Evolutionary conservation across 2,113 vertebrate species (phyloP), one percentile per base, ranked within the genome.

Genomic region (Colinus virginianus): DNA sequence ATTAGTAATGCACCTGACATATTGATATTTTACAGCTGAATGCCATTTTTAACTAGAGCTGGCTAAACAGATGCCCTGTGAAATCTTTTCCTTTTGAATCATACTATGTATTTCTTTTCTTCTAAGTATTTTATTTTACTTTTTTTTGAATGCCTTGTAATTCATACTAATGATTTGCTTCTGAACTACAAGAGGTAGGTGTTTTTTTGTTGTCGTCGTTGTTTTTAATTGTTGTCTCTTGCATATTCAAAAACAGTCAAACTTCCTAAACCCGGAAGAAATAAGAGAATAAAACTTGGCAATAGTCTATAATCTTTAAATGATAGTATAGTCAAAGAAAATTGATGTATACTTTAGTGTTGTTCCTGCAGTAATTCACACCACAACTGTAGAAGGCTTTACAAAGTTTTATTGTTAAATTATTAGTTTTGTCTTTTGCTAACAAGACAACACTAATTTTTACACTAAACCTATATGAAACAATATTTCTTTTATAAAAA

Each of bases 11-110:
- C 90, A 69, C 80, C 78, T 96, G 81, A 94, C 91, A 91, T 90
- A 94, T 83, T 92, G 92, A 89, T 93, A 46, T 93, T 97, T 97
- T 94, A 96, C 72, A 96, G 90, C 38, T 86, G 76, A 97, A 92
- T 85, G 79, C 58, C 55, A 55, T 77, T 96, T 96, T 95, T 94
- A 93, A 85, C 64, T 79, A 92, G 40, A 95, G 56, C 42, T 58
- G 34, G 55, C 32, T 81, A 96, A 97, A 51, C 88, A 96, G 83
- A 96, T 96, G 92, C 61, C 69, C 66, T 2, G 0, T 96, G 72
- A 97, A 96, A 79, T 94, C 68, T 94, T 66, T 93, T 90, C 38
- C 78, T 94, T 97, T 95, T 95, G 59, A 94, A 96, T 49, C 25
- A 78, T 84, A 22, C 63, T 26, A 3, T 28, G 55, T 22, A 17